A percentile compares a stretch with the other conserved stretches of the same genome.
These are phyloP conservation scores for Loriculus beryllinus DNA, from an alignment of 2,797 vertebrate species.

Conservation along the genomic window DNA sequence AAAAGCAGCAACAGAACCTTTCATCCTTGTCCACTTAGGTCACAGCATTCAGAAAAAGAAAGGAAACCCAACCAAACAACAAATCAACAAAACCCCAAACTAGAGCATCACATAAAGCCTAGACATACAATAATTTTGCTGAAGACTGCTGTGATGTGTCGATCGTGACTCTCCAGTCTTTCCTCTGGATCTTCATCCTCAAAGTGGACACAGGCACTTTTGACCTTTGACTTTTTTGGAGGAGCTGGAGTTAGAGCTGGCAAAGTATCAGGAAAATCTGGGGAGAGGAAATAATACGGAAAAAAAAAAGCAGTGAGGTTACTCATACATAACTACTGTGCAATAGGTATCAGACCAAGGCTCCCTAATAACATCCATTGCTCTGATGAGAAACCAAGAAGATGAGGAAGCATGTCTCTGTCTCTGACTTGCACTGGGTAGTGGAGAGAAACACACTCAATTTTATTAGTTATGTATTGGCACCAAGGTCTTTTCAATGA, in stretches of 20 bases:
- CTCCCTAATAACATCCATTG: background rate
- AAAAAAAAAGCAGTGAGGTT: background rate
- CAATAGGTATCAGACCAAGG: background rate
- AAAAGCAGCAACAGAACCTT: background rate
- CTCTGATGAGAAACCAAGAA: background rate
- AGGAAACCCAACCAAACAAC: background rate
- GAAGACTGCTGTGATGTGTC: conserved; percentile 91
- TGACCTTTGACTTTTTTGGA: conserved; percentile 88
- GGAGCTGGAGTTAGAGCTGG: conserved; percentile 89
- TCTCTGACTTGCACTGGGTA: background rate
- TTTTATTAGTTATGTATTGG: background rate
- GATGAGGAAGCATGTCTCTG: background rate
- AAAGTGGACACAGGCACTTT: conserved; percentile 77
- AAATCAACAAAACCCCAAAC: background rate
- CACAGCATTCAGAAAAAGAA: background rate
- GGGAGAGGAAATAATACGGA: background rate
- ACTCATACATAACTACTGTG: background rate
- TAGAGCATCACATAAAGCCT: background rate
- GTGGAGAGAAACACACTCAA: background rate
- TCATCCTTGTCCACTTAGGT: background rate
- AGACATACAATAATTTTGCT: conserved; percentile 89
- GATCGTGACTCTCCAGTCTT: conserved; percentile 83
- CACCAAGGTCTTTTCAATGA: background rate
- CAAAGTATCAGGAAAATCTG: conserved; percentile 87
- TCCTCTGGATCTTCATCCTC: conserved; percentile 85